Base-by-base conservation (phyloP, 1,140 invertebrate species). In the Paralvinella palmiformis region DNA sequence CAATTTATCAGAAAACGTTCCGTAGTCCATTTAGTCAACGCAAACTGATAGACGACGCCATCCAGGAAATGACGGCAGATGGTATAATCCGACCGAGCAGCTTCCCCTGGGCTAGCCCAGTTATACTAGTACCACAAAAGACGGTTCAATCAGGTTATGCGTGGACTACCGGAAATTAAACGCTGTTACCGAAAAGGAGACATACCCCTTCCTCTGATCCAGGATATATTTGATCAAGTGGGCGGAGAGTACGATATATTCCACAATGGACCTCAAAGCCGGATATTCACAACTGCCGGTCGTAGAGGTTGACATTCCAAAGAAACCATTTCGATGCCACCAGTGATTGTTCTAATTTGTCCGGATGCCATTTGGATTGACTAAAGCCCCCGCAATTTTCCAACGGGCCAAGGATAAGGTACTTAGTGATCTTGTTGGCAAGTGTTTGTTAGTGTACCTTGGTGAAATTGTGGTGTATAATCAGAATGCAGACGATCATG, bases 91-190 rank as follows among this genome's bases (percentile, higher is more conserved):
- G 37, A 13, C 37, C 10, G 10, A 41, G 37, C n/a, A 13, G 10
- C 10, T 41, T 41, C 37, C n/a, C 37, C n/a, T 41, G 37, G 37
- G 37, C 37, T 13, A 13, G 10, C n/a, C 37, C 37, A 10, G 37
- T 41, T n/a, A 41, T n/a, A 41, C 37, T 41, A 10, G 37, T 41
- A 41, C 27, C 2, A 58, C 29, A 20, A 58, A 58, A 17, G 27
- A 58, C 17, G 56, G 56, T 1, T 32, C 31, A 35, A 3, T 37
- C 3, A 3, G 56, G 13, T 33, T 58, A 15, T 58, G 56, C 27
- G 35, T 58, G 4, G 56, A 58, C 35, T 58, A 58, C 33, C 56
- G 56, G 10, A 58, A 58, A 27, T 32, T 58, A 13, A 58, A 58
- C 27, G 24, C 29, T 2, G 33, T 58, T 17, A 58, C 56, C 2